Conservation (phyloP, 2,113 vertebrate species). For the Mionectes macconnelli region DNA sequence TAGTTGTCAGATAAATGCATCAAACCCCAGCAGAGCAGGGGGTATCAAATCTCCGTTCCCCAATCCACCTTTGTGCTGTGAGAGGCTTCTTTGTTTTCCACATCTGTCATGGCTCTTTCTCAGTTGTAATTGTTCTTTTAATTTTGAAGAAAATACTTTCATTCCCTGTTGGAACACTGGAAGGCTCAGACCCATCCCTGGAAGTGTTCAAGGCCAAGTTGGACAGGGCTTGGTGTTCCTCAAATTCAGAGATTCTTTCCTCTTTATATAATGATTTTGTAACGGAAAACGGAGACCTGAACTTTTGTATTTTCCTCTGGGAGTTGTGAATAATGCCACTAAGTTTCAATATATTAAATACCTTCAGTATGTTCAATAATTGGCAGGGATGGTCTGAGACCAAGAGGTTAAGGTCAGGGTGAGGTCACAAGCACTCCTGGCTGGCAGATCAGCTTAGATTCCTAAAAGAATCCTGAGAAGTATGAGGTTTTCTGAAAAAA, state of each 20-base stretch:
- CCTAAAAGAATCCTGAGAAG: not conserved
- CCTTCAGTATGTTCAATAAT: not conserved
- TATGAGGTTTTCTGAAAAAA: not conserved
- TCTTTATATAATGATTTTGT: not conserved
- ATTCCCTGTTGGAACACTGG: not conserved
- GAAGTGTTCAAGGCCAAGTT: not conserved
- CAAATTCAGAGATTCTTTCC: not conserved
- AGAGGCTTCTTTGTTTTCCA: not conserved
- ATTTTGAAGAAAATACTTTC: not conserved
- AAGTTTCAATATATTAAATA: not conserved
- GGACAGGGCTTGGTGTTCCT: not conserved
- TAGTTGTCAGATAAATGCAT: rapidly evolving
- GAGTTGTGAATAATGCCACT: not conserved
- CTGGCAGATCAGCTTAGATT: not conserved
- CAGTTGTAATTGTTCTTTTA: not conserved
- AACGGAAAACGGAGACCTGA: not conserved
- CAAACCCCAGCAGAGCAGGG: not conserved
- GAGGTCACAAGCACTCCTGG: not conserved
- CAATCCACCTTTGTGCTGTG: not conserved
- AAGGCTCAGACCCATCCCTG: not conserved
- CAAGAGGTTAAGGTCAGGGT: not conserved
- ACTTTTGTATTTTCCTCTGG: not conserved
- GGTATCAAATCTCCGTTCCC: rapidly evolving
- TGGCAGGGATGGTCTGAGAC: not conserved
- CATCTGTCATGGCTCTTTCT: not conserved